A percentile compares a stretch with the other conserved stretches of the same genome.
Evolutionary conservation across 2,113 vertebrate genomes (phyloP).

Genomic region (Clinocottus analis): DNA sequence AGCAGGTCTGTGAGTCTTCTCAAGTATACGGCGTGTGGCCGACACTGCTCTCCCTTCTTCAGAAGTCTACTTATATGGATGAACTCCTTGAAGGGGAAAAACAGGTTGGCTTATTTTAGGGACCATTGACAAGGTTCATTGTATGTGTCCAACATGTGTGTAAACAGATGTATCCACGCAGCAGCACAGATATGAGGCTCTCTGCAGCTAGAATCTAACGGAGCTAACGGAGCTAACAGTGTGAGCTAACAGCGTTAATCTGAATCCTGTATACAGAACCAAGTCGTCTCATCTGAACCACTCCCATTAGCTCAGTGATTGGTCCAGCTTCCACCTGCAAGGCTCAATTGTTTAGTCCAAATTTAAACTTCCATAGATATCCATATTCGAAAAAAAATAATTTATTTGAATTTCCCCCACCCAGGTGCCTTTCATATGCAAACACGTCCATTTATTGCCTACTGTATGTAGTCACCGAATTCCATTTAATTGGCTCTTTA

Average conservation of each 20-base stretch:
- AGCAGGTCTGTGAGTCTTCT: constrained; percentile 1
- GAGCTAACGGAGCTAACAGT: neutral
- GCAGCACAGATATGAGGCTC: constrained; percentile 3
- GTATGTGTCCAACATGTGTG: constrained; percentile 14
- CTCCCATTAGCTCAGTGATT: constrained; percentile 30
- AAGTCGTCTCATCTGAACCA: constrained; percentile 13
- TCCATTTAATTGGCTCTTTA: constrained; percentile 15
- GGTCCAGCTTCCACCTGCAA: constrained; percentile 15
- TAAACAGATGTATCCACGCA: constrained; percentile 6
- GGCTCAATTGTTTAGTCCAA: constrained; percentile 20
- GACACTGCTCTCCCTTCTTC: neutral
- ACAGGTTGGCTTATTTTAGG: neutral
- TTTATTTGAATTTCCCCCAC: neutral
- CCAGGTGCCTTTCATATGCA: constrained; percentile 30
- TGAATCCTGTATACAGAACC: neutral
- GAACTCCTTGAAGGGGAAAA: neutral
- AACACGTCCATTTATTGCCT: constrained; percentile 6
- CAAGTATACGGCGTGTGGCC: neutral
- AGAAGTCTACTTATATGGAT: neutral
- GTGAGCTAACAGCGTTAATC: too few species aligned
- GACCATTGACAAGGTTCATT: neutral
- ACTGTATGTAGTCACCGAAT: constrained; percentile 23
- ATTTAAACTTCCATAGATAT: constrained; percentile 4
- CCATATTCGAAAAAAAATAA: neutral
- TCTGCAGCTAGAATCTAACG: neutral